Conservation (phyloP, 2,113 vertebrate genomes). For the Clarias batrachus region DNA sequence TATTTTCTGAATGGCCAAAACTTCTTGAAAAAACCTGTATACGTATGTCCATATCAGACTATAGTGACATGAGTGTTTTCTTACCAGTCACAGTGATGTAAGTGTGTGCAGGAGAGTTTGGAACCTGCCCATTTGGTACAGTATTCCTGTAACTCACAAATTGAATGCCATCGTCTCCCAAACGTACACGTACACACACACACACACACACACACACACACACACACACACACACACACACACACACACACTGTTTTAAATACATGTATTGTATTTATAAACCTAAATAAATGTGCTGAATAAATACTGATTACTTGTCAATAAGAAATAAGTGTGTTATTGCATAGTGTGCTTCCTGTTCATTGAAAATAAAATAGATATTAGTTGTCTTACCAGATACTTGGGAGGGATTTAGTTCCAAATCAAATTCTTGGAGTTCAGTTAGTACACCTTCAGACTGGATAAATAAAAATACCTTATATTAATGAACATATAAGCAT, state of each 20-base stretch:
- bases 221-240: too few relatives aligned
- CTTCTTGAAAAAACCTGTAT: neutral
- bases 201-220: too few relatives aligned
- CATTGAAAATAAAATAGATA: too few relatives aligned
- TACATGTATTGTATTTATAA: neutral
- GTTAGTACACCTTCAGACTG: slow-evolving; percentile 43
- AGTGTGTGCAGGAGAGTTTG: slow-evolving; percentile 53
- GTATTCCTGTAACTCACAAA: neutral
- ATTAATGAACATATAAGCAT: too few relatives aligned
- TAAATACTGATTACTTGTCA: neutral
- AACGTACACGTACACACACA: too few relatives aligned
- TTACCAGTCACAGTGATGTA: slow-evolving; percentile 61
- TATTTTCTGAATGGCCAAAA: too few relatives aligned
- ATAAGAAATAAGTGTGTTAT: too few relatives aligned
- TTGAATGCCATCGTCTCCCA: slow-evolving; percentile 35
- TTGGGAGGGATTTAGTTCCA: slow-evolving; percentile 40
- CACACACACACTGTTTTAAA: too few relatives aligned
- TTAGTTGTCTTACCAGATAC: slow-evolving; percentile 22
- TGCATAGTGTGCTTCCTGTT: too few relatives aligned
- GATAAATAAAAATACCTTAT: neutral
- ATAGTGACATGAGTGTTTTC: neutral
- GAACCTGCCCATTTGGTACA: slow-evolving; percentile 41
- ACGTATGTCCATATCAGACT: neutral
- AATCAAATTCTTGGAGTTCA: neutral
- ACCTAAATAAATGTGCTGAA: neutral